Percentiles rank a stretch among this genome's conserved stretches.
Conservation (phyloP, 2,797 vertebrate species). For the Odontamblyopus lacepedii region DNA sequence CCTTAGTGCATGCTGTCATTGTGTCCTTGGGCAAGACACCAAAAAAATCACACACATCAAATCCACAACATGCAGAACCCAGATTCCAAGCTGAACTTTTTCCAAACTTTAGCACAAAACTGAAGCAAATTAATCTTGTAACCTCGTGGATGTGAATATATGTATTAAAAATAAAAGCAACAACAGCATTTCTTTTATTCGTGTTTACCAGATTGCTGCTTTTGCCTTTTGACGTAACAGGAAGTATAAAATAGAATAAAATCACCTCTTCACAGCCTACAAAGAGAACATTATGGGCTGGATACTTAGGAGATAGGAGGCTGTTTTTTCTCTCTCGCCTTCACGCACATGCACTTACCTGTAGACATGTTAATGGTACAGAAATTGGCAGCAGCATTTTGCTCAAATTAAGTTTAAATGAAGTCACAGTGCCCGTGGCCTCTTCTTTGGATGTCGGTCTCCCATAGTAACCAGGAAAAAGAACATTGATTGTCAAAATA, state of each 20-base stretch:
- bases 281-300: constrained; percentile 34
- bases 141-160: background rate
- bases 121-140: background rate
- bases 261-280: constrained; percentile 31
- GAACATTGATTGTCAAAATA: constrained; percentile 39
- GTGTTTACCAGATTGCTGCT: constrained; percentile 10
- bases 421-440: constrained; percentile 66
- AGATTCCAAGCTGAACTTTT: background rate
- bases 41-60: background rate
- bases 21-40: background rate
- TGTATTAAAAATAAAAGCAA: background rate
- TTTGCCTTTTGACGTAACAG: constrained; percentile 13
- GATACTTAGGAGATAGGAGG: constrained; percentile 50
- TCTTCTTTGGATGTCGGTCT: constrained; percentile 46
- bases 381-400: constrained; percentile 62
- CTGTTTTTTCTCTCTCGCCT: constrained; percentile 52
- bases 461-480: constrained; percentile 54
- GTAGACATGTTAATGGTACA: constrained; percentile 56
- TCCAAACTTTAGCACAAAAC: constrained; percentile 6
- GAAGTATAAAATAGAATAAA: constrained; percentile 10
- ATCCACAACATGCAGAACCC: background rate
- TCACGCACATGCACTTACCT: constrained; percentile 38
- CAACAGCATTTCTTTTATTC: constrained; percentile 1
- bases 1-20: background rate
- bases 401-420: constrained; percentile 68